These are phyloP conservation scores for Lineus longissimus DNA, from an alignment of 1,140 invertebrate genomes.

Conservation along the genomic window DNA sequence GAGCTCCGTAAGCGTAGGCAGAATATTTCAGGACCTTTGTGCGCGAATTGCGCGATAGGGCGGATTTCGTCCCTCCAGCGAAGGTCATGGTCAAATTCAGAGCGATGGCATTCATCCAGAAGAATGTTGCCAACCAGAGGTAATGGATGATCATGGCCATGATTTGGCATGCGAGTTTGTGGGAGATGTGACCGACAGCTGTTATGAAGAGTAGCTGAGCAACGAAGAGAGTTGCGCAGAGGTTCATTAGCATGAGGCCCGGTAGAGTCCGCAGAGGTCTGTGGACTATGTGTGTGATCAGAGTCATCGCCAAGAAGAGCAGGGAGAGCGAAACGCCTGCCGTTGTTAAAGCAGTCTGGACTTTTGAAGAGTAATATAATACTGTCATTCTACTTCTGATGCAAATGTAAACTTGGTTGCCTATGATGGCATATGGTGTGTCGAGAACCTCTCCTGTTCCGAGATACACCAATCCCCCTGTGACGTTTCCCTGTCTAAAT, in stretches of 20 bases:
- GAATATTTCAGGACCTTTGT: background rate
- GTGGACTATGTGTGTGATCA: slow-evolving; percentile 43
- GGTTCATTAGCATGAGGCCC: slow-evolving; percentile 52
- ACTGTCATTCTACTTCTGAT: no score
- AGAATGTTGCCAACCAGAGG: slow-evolving; percentile 85
- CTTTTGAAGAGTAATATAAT: no score
- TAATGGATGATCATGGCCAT: slow-evolving; percentile 79
- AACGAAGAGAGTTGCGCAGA: slow-evolving; percentile 46
- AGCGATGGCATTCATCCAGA: slow-evolving; percentile 93
- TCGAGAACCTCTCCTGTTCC: no score
- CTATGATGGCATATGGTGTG: no score
- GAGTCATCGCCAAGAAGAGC: slow-evolving; percentile 47
- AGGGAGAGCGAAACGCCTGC: slow-evolving; percentile 45
- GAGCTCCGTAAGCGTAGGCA: background rate
- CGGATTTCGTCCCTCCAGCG: background rate
- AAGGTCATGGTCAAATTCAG: slow-evolving; percentile 30
- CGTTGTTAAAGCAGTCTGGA: slow-evolving; percentile 23
- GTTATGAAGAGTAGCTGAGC: slow-evolving; percentile 51
- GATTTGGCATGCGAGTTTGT: slow-evolving; percentile 34
- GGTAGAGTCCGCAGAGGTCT: slow-evolving; percentile 52
- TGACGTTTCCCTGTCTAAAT: no score
- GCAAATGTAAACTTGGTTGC: no score
- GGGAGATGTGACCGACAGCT: slow-evolving; percentile 20
- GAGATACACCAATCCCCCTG: no score
- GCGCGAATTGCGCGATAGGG: no score